Conservation (phyloP, 2,797 vertebrate species). For the Hippopotamyrus pictus region DNA sequence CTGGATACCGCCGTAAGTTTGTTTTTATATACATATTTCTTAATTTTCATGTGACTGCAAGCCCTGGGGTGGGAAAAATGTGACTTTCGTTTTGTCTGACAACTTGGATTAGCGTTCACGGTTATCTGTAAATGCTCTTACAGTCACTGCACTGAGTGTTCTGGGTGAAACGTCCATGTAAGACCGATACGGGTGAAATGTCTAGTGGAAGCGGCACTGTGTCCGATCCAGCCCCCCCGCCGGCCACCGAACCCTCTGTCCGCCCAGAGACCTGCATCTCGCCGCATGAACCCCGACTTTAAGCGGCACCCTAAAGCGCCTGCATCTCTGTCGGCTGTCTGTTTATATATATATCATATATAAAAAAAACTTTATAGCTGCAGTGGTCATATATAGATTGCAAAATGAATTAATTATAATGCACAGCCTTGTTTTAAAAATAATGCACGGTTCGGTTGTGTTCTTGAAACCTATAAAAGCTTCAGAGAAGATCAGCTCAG, state of each 20-base stretch:
- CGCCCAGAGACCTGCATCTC: neutral
- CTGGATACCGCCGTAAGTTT: neutral
- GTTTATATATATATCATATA: neutral
- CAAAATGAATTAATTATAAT: neutral
- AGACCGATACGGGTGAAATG: neutral
- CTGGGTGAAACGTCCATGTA: neutral
- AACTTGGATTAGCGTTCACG: neutral
- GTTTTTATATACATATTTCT: neutral
- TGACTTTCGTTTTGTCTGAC: neutral
- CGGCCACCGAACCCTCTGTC: neutral
- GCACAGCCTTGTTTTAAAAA: neutral
- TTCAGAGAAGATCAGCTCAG: neutral
- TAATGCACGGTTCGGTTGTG: neutral
- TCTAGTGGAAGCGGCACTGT: neutral
- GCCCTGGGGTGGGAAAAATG: neutral
- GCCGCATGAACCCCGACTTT: neutral
- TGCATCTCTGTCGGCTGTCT: neutral
- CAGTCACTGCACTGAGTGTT: neutral
- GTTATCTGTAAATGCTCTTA: neutral
- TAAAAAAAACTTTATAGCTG: neutral
- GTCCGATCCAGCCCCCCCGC: neutral
- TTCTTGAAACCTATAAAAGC: too few relatives aligned
- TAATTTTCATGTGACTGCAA: neutral
- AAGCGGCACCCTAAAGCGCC: neutral
- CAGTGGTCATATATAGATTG: neutral